A percentile compares a stretch with the other conserved stretches of the same genome.
Evolutionary conservation across 2,888 invertebrate genomes (phyloP).

Genomic region (Philereme transversata): DNA sequence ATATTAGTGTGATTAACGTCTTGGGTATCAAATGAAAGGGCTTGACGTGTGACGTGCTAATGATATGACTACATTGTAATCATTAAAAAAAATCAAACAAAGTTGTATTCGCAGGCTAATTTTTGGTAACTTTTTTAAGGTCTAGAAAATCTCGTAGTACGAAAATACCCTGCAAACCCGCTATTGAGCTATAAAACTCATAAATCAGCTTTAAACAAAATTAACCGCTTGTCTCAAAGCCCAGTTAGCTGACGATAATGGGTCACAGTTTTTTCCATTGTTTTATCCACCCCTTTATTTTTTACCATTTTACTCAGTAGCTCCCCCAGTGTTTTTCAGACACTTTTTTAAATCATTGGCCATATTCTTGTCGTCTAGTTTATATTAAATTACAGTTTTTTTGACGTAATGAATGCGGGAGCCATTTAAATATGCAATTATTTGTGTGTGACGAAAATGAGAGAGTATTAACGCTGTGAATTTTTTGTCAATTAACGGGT

Average conservation of each 20-base stretch:
- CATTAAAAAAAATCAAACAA: too few relatives aligned
- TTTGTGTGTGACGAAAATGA: conserved; percentile 64
- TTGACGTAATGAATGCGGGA: conserved; percentile 77
- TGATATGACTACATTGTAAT: too few relatives aligned
- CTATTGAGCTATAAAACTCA: conserved; percentile 41
- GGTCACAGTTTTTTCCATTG: conserved; percentile 66
- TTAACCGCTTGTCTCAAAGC: conserved; percentile 75
- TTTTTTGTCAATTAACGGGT: conserved; percentile 52
- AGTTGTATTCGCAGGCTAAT: too few relatives aligned
- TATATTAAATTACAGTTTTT: conserved; percentile 83
- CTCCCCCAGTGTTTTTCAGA: conserved; percentile 65
- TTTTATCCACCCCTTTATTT: conserved; percentile 71
- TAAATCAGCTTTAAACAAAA: conserved; percentile 74
- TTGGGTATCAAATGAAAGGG: too few relatives aligned
- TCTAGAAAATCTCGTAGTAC: too few relatives aligned
- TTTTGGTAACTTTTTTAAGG: too few relatives aligned
- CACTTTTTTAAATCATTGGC: conserved; percentile 75
- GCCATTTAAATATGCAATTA: conserved; percentile 64
- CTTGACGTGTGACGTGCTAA: too few relatives aligned
- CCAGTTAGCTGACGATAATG: conserved; percentile 71
- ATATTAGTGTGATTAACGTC: too few relatives aligned
- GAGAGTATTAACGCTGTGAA: conserved; percentile 62
- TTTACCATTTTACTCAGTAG: conserved; percentile 56
- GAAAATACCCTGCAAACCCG: conserved; percentile 7
- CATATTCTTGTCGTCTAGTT: conserved; percentile 79